Conservation (phyloP, 2,113 vertebrate species). For the Sclerurus mexicanus region DNA sequence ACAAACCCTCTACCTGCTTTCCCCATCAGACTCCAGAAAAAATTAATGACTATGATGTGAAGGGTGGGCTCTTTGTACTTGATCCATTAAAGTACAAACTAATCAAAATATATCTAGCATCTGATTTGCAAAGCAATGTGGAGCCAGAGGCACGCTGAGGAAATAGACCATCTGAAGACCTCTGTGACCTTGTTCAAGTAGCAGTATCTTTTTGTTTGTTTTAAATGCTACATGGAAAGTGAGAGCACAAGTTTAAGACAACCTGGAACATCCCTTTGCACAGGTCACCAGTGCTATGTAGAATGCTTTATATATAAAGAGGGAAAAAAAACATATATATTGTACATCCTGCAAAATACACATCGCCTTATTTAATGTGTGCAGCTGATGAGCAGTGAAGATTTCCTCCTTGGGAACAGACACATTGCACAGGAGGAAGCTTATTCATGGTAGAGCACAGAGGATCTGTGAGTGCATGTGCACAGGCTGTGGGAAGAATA, state of each 20-base stretch:
- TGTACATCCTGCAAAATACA: neutral
- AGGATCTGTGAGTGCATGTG: neutral
- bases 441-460: neutral
- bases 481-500: neutral
- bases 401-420: neutral
- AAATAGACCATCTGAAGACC: slow-evolving; percentile 56
- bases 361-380: neutral
- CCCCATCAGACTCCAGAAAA: slow-evolving; percentile 85
- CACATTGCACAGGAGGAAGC: neutral
- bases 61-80: slow-evolving; percentile 80
- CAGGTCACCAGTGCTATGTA: neutral
- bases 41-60: slow-evolving; percentile 81
- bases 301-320: neutral
- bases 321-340: fast-evolving
- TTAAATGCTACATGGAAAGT: slow-evolving; percentile 17
- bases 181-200: slow-evolving; percentile 46
- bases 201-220: slow-evolving; percentile 61
- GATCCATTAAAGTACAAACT: slow-evolving; percentile 83
- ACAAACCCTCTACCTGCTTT: slow-evolving; percentile 86
- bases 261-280: slow-evolving; percentile 7
- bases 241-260: slow-evolving; percentile 23
- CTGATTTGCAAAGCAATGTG: slow-evolving; percentile 73
- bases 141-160: slow-evolving; percentile 63
- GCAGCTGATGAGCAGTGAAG: neutral
- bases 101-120: slow-evolving; percentile 80